Evolutionary conservation across 2,797 vertebrate species (phyloP).

Genomic region (Thripadectes ignobilis): DNA sequence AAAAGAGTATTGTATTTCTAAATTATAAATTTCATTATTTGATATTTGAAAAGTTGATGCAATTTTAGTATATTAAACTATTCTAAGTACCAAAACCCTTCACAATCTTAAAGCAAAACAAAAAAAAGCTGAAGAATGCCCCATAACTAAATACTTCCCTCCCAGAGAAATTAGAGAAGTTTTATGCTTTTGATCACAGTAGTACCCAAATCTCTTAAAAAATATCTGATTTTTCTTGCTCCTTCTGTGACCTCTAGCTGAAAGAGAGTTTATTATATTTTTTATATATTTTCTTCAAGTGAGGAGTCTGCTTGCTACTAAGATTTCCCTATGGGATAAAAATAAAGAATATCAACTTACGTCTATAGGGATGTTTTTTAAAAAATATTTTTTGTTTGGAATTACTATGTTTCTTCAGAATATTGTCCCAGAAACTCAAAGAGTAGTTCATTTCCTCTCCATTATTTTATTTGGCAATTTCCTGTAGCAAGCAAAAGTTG

Average conservation of each 20-base stretch:
- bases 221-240: background rate
- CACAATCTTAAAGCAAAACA: background rate
- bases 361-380: background rate
- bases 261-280: constrained; percentile 4
- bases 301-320: constrained; percentile 22
- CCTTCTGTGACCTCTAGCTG: constrained; percentile 19
- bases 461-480: constrained; percentile 62
- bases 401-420: constrained; percentile 20
- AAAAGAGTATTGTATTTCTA: background rate
- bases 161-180: background rate
- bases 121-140: background rate
- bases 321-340: background rate
- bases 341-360: constrained; percentile 1
- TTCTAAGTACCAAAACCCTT: background rate
- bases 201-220: background rate
- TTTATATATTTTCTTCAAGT: constrained; percentile 13
- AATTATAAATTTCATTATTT: background rate
- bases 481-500: constrained; percentile 7
- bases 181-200: background rate
- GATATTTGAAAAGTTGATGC: background rate
- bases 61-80: background rate
- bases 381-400: constrained; percentile 30
- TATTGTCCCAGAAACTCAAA: constrained; percentile 41
- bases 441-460: constrained; percentile 31
- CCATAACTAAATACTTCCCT: background rate